Evolutionary conservation across 2,888 invertebrate species (phyloP).

Genomic region (Rotaria socialis): DNA sequence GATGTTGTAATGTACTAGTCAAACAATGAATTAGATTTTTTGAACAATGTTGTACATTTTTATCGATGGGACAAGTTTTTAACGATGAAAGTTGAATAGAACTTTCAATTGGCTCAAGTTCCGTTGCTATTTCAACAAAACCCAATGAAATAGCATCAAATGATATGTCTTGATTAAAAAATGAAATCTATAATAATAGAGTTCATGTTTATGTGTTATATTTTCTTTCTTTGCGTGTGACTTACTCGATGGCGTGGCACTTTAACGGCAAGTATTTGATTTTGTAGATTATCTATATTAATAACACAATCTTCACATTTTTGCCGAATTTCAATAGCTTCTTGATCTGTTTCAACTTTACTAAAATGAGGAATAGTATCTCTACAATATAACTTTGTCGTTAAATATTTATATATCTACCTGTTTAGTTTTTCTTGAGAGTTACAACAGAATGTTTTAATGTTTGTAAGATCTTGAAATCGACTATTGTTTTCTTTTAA

Average conservation of each 20-base stretch:
- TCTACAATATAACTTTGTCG: neutral
- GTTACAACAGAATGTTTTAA: slow-evolving; percentile 33
- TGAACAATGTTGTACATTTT: neutral
- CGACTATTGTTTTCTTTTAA: slow-evolving; percentile 33
- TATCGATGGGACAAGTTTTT: neutral
- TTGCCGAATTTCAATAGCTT: slow-evolving; percentile 38
- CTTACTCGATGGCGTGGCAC: slow-evolving; percentile 25
- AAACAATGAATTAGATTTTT: neutral
- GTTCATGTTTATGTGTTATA: neutral
- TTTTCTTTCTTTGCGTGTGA: neutral
- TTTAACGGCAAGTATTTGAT: slow-evolving; percentile 15
- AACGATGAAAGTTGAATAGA: neutral
- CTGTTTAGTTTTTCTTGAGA: slow-evolving; percentile 37
- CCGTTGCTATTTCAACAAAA: slow-evolving; percentile 36
- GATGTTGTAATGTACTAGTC: neutral
- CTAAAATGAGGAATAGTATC: neutral
- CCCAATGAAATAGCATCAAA: slow-evolving; percentile 41
- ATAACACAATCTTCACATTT: slow-evolving; percentile 42
- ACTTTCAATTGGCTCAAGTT: slow-evolving; percentile 26
- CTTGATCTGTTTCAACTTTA: slow-evolving; percentile 46
- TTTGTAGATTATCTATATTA: slow-evolving; percentile 36
- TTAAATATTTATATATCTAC: neutral
- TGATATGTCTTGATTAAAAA: slow-evolving; percentile 44
- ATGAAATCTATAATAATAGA: slow-evolving; percentile 26
- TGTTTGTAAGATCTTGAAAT: slow-evolving; percentile 38